phyloP scores from a whole-genome alignment of 2,797 vertebrate genomes.

The Alcedo quadribrachys region DNA sequence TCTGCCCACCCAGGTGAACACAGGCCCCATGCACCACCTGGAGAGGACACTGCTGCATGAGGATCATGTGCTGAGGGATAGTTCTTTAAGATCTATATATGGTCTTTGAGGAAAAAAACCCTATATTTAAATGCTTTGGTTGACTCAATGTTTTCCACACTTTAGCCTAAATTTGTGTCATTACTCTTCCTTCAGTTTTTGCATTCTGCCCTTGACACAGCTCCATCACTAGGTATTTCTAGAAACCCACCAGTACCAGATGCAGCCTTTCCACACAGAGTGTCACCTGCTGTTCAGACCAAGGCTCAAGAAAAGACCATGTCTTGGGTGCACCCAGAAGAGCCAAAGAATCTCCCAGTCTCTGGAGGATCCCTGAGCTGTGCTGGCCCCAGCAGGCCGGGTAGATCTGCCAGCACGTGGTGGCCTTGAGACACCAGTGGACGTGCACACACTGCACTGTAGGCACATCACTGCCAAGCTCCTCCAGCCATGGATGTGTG shows the following conservation, averaged over 20 bases:
- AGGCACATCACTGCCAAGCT: not conserved
- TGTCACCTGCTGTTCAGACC: not conserved
- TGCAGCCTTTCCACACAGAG: not conserved
- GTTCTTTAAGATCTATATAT: not conserved
- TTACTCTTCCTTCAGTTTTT: not conserved
- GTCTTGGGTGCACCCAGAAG: not conserved
- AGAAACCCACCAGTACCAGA: not conserved
- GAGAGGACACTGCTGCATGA: not conserved
- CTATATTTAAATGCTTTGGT: not conserved
- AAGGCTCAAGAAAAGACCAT: not conserved
- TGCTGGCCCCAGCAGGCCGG: not conserved
- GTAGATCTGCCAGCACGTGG: not conserved
- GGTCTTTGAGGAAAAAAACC: not conserved
- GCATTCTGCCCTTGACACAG: not conserved
- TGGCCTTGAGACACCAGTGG: not conserved
- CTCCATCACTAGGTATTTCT: not conserved
- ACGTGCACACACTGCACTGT: rapidly evolving
- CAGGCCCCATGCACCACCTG: not conserved
- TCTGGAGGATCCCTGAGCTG: not conserved
- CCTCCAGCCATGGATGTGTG: not conserved
- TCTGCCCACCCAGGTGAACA: not conserved
- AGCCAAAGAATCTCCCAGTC: not conserved
- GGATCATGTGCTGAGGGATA: not conserved
- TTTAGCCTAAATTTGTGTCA: not conserved
- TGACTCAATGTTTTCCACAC: not conserved